Conservation (phyloP, 2,113 vertebrate genomes). For the Dicerorhinus sumatrensis region DNA sequence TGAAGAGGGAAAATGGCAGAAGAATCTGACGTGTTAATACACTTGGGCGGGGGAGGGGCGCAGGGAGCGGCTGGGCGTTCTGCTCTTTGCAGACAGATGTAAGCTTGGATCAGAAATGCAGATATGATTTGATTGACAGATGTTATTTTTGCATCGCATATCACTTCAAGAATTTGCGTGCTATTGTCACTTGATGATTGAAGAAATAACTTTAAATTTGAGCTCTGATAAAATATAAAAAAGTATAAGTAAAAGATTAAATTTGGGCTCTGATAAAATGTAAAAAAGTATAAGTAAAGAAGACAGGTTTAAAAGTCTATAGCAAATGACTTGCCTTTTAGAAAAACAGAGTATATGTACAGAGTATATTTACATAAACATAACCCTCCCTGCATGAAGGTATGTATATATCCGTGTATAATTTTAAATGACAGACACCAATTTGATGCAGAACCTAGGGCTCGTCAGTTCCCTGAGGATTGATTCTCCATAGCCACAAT, state of each 20-base stretch:
- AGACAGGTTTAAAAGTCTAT: conserved; percentile 3
- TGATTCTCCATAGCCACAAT: conserved; percentile 56
- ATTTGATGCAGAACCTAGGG: conserved; percentile 51
- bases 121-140: not conserved
- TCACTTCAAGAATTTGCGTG: not conserved
- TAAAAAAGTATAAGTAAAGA: not conserved
- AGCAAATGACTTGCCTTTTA: conserved; percentile 19
- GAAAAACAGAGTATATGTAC: not conserved
- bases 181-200: not conserved
- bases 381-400: not conserved
- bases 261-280: conserved; percentile 1
- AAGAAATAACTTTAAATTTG: conserved; percentile 27
- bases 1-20: not conserved
- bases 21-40: not conserved
- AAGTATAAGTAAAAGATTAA: not conserved
- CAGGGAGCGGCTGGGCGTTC: not conserved
- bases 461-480: conserved; percentile 61
- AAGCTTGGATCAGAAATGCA: not conserved
- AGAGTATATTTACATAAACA: conserved; percentile 27
- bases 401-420: not conserved
- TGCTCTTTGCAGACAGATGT: not conserved
- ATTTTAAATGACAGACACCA: conserved; percentile 51
- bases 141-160: not conserved
- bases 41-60: not conserved
- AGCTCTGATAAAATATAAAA: conserved; percentile 23